Conservation (phyloP, 2,797 vertebrate species). For the Enteromius unitaeniatus region DNA sequence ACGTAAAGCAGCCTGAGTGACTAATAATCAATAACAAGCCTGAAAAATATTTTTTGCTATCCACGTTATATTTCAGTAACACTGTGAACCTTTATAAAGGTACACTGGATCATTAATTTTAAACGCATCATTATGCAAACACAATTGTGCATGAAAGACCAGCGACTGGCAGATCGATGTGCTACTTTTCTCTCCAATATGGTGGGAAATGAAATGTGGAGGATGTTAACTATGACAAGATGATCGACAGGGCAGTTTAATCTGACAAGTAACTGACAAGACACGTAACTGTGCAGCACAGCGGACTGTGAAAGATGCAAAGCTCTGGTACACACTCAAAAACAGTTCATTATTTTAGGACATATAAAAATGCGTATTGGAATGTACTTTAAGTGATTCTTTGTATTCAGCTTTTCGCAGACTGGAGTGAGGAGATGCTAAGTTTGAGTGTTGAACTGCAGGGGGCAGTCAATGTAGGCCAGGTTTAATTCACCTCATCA, state of each 20-base stretch:
- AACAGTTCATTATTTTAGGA: neutral
- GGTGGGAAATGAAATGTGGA: neutral
- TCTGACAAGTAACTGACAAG: neutral
- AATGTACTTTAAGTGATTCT: neutral
- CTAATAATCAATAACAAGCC: neutral
- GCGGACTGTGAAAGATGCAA: neutral
- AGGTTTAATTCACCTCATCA: constrained; percentile 33
- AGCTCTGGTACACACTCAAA: neutral
- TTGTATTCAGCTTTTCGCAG: constrained; percentile 51
- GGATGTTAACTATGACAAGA: neutral
- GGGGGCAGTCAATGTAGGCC: constrained; percentile 38
- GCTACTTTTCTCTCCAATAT: neutral
- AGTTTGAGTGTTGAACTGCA: constrained; percentile 36
- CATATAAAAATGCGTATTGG: neutral
- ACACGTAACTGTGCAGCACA: neutral
- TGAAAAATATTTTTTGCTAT: neutral
- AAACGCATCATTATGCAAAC: neutral
- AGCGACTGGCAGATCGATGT: neutral
- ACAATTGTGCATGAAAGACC: neutral
- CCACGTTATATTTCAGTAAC: neutral
- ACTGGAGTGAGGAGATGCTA: neutral
- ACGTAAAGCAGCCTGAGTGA: neutral
- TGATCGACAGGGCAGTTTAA: neutral
- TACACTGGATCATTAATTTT: neutral
- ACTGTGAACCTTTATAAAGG: neutral